These are phyloP conservation scores for Eupithecia subumbrata DNA, from an alignment of 2,888 invertebrate species.

Conservation along the genomic window DNA sequence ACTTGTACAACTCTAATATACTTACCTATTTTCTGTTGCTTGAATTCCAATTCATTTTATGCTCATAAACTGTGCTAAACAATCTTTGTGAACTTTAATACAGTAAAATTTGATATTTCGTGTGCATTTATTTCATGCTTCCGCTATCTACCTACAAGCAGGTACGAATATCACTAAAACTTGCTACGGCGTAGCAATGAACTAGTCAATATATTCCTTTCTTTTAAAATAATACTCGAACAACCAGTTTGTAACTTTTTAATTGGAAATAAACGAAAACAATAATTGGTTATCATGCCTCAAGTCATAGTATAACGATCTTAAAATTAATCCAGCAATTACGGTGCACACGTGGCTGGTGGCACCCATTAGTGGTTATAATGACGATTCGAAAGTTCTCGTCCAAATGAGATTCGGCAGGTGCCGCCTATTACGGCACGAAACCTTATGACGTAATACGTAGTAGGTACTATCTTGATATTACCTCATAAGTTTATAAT, in stretches of 20 bases:
- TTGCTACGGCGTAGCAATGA: not conserved
- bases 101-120: too few relatives aligned
- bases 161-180: not conserved
- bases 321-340: conserved; percentile 30
- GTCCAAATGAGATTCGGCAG: conserved; percentile 58
- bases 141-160: too few relatives aligned
- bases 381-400: conserved; percentile 60
- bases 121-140: too few relatives aligned
- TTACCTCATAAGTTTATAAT: conserved; percentile 11
- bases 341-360: conserved; percentile 47
- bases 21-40: too few relatives aligned
- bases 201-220: too few relatives aligned
- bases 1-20: too few relatives aligned
- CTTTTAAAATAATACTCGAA: too few relatives aligned
- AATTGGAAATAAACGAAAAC: not conserved
- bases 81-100: too few relatives aligned
- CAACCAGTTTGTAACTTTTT: not conserved
- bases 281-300: not conserved
- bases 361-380: conserved; percentile 57
- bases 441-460: conserved; percentile 49
- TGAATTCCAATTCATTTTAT: too few relatives aligned
- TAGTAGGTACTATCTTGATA: not conserved
- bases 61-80: too few relatives aligned
- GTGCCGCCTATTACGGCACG: conserved; percentile 50
- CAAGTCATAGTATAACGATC: conserved; percentile 18